Evolutionary conservation across 2,888 invertebrate species (phyloP).

Genomic region (Ceramica pisi): DNA sequence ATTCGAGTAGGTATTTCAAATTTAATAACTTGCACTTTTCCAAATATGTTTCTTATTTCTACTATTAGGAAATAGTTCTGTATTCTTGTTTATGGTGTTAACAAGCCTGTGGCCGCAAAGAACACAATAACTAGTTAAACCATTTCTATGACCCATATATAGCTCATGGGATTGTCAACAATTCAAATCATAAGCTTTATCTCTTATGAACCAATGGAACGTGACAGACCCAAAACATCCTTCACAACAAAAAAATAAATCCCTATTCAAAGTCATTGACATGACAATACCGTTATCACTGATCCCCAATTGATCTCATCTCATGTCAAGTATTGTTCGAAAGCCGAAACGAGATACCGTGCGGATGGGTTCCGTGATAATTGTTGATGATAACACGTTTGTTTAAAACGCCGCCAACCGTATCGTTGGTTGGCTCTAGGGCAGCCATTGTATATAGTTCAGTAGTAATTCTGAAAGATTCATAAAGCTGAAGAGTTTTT

Average conservation of each 20-base stretch:
- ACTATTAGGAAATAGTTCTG: no score
- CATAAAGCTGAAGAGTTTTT: no score
- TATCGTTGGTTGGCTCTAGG: conserved; percentile 21
- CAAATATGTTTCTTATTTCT: no score
- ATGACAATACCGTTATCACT: conserved; percentile 16
- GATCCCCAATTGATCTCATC: conserved; percentile 28
- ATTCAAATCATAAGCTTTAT: neutral
- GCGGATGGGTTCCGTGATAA: conserved; percentile 22
- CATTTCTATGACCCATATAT: neutral
- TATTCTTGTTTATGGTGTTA: neutral
- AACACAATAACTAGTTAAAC: neutral
- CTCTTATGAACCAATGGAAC: neutral
- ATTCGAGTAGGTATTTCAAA: no score
- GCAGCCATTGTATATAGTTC: neutral
- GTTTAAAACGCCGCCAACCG: conserved; percentile 33
- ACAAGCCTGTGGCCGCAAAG: neutral
- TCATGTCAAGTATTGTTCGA: conserved; percentile 28
- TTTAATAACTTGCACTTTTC: no score
- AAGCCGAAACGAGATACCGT: conserved; percentile 17
- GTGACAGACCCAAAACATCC: neutral
- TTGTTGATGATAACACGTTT: conserved; percentile 40
- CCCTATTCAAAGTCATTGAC: conserved; percentile 11
- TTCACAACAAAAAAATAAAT: neutral
- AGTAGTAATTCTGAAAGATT: no score
- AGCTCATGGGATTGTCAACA: neutral